These are phyloP conservation scores for Drosophila yooni DNA, from an alignment of 2,888 invertebrate species.

Conservation along the genomic window DNA sequence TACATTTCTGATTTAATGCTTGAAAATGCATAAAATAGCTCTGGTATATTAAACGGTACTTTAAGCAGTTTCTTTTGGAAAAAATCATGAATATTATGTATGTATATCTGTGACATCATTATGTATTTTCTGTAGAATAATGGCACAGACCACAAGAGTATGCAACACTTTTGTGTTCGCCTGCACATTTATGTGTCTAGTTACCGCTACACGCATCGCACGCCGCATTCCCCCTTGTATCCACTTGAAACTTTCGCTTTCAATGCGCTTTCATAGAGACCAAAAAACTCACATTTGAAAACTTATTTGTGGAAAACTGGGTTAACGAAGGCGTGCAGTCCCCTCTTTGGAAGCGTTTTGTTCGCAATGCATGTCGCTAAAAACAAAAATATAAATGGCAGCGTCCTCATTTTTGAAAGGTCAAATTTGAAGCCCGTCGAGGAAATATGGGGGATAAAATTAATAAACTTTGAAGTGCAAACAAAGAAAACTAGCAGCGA, in stretches of 20 bases:
- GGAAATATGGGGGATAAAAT: constrained; percentile 14
- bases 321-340: constrained; percentile 55
- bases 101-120: neutral
- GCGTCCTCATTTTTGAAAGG: constrained; percentile 26
- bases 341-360: constrained; percentile 30
- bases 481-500: constrained; percentile 8
- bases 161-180: constrained; percentile 47
- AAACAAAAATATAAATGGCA: constrained; percentile 2
- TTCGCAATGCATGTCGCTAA: constrained; percentile 19
- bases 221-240: neutral
- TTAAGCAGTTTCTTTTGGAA: neutral
- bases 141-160: constrained; percentile 34
- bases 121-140: constrained; percentile 6
- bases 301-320: constrained; percentile 42
- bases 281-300: constrained; percentile 28
- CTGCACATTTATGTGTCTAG: constrained; percentile 41
- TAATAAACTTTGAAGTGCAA: constrained; percentile 34
- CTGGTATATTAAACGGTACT: neutral
- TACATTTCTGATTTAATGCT: neutral
- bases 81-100: neutral
- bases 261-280: constrained; percentile 49
- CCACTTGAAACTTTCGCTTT: constrained; percentile 62
- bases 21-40: neutral
- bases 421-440: constrained; percentile 4
- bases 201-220: constrained; percentile 16